Conservation (phyloP, 2,888 invertebrate genomes). For the Melieria crassipennis region DNA sequence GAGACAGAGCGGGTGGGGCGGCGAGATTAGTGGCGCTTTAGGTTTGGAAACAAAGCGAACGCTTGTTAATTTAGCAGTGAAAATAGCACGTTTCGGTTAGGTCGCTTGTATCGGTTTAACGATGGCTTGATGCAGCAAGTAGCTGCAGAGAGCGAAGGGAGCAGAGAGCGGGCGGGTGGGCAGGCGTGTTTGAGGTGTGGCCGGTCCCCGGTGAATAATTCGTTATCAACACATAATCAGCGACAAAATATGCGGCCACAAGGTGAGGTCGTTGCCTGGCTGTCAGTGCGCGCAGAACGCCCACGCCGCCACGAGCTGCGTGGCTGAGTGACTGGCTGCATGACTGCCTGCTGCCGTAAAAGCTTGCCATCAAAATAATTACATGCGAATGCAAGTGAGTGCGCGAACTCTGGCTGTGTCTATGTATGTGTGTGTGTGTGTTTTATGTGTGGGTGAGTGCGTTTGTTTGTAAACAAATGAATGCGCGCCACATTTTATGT, state of each 20-base stretch:
- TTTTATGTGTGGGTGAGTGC: not conserved
- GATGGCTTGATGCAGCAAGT: too few species aligned
- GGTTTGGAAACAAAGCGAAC: too few species aligned
- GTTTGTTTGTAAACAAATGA: not conserved
- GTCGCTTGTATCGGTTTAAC: too few species aligned
- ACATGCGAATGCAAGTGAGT: constrained; percentile 7
- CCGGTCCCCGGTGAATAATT: constrained; percentile 58
- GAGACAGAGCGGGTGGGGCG: too few species aligned
- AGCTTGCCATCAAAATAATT: constrained; percentile 27
- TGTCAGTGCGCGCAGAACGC: constrained; percentile 1
- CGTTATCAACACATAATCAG: constrained; percentile 60
- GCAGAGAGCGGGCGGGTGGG: not conserved
- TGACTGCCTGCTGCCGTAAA: constrained; percentile 13
- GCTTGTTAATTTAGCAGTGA: too few species aligned
- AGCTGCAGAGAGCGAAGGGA: not conserved
- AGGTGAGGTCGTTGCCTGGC: constrained; percentile 47
- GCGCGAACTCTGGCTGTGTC: too few species aligned
- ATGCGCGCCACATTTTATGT: not conserved
- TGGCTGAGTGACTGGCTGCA: not conserved
- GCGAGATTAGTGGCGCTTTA: too few species aligned
- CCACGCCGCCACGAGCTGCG: not conserved
- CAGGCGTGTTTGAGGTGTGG: not conserved
- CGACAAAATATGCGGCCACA: constrained; percentile 48
- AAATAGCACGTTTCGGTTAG: too few species aligned
- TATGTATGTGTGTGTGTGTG: not conserved